Evolutionary conservation across 2,113 vertebrate genomes (phyloP).

Genomic region (Anser cygnoides): DNA sequence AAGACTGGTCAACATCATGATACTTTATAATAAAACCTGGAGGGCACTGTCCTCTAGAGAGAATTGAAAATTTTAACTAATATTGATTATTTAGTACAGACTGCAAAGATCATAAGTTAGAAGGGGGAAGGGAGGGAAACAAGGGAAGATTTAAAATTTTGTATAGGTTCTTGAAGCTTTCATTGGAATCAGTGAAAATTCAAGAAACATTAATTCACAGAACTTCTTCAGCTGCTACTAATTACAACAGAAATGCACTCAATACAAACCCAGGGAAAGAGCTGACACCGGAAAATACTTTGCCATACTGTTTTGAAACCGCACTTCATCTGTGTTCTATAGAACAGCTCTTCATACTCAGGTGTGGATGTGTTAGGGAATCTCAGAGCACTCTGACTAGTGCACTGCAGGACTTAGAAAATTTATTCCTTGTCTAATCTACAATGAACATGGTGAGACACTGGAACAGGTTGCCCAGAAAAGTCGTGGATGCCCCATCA

Average conservation of each 20-base stretch:
- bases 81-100: slow-evolving; percentile 77
- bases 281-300: neutral
- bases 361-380: neutral
- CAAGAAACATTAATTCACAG: neutral
- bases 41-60: slow-evolving; percentile 72
- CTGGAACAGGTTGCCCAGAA: neutral
- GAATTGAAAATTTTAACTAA: slow-evolving; percentile 73
- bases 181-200: neutral
- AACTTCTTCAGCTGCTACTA: neutral
- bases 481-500: neutral
- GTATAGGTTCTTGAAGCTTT: slow-evolving; percentile 16
- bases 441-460: neutral
- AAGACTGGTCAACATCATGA: slow-evolving; percentile 68
- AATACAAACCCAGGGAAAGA: neutral
- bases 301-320: neutral
- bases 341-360: neutral
- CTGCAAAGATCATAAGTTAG: slow-evolving; percentile 54
- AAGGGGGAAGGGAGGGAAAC: neutral
- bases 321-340: neutral
- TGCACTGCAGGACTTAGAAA: neutral
- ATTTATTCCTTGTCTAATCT: neutral
- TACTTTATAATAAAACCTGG: slow-evolving; percentile 73
- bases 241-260: neutral
- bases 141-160: slow-evolving; percentile 32
- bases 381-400: neutral